Evolutionary conservation across 2,797 vertebrate genomes (phyloP), one percentile per base, ranked within the genome.

Genomic region (Podarcis siculus): DNA sequence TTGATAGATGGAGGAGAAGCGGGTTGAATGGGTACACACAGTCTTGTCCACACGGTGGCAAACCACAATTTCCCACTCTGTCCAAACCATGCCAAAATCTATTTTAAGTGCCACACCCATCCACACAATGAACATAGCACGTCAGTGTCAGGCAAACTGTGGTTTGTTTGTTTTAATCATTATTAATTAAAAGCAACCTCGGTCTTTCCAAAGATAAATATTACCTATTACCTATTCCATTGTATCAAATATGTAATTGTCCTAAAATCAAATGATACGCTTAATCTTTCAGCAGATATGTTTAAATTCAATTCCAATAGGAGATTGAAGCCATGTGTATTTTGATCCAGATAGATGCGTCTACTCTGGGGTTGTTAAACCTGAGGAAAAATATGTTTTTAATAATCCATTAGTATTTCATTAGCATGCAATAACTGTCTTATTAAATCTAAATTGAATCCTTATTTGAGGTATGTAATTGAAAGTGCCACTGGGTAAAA

Each of bases 401-500:
- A 93, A 94, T 94, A 95, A 95, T 93, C 94, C 83, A 94, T 93
- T 96, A 94, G 83, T 83, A 95, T 93, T 94, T 96, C 95, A 96
- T 96, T 95, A 96, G 87, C 79, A 92, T 95, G 88, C 94, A 95
- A 95, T 96, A 96, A 95, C 93, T 95, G 91, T 96, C 92, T 91
- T 96, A 95, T 96, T 97, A 96, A 94, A 91, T 95, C 91, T 92
- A 93, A 95, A 95, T 95, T 93, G 95, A 95, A 93, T 93, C 89
- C 90, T 95, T 94, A 95, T 93, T 96, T 94, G 90, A 96, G 89
- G 86, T 91, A 89, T 93, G 71, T 93, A 96, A 95, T 95, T 95
- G 93, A 92, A 95, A 95, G 88, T 94, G 91, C 94, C 94, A 95
- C 92, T 95, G 95, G 89, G 91, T 95, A 93, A 94, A 55, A 96